A percentile compares a stretch with the other conserved stretches of the same genome.
Evolutionary conservation across 2,888 invertebrate genomes (phyloP).

Genomic region (Orthosia cruda): DNA sequence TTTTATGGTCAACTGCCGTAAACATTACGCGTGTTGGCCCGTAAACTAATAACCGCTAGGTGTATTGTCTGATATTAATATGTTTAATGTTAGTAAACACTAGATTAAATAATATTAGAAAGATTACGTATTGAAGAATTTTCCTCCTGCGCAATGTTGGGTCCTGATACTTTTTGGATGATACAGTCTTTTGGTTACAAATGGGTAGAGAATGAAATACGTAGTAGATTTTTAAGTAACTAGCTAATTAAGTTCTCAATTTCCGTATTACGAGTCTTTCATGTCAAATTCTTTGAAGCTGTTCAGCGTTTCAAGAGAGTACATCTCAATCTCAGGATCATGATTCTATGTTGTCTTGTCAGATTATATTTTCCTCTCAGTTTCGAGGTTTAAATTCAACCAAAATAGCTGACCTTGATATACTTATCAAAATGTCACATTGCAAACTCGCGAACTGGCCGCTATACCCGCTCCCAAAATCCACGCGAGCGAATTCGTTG

Average conservation of each 20-base stretch:
- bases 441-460: constrained; percentile 29
- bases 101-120: background rate
- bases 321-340: background rate
- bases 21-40: constrained; percentile 35
- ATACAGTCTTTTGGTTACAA: background rate
- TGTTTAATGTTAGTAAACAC: constrained; percentile 29
- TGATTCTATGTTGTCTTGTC: background rate
- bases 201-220: background rate
- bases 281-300: background rate
- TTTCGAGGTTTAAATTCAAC: constrained; percentile 21
- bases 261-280: background rate
- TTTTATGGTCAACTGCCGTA: constrained; percentile 40
- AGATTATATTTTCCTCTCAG: background rate
- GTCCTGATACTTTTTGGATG: background rate
- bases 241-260: background rate
- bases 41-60: constrained; percentile 34
- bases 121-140: background rate
- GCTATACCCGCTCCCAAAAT: constrained; percentile 27
- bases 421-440: constrained; percentile 44
- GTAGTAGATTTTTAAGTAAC: background rate
- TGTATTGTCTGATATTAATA: constrained; percentile 17
- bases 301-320: background rate
- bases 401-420: constrained; percentile 49
- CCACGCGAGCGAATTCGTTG: constrained; percentile 38
- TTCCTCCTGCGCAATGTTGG: no score